Percentiles rank a stretch among this genome's conserved stretches.
phyloP scores from a whole-genome alignment of 2,888 invertebrate genomes.

The Leuctra nigra region DNA sequence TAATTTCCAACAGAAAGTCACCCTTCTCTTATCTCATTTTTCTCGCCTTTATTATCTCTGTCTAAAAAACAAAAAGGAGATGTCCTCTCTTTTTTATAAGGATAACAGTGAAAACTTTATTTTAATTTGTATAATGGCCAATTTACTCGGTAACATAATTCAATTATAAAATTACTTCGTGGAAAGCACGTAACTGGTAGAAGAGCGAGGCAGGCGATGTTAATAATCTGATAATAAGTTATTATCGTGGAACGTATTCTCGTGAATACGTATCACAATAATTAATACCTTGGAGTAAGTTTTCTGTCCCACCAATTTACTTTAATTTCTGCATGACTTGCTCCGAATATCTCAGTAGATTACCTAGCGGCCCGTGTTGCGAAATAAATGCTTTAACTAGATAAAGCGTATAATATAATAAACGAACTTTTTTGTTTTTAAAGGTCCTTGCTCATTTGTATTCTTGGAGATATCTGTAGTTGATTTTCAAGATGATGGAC shows the following conservation, averaged over 20 bases:
- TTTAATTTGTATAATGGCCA: slow-evolving; percentile 15
- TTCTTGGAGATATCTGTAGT: slow-evolving; percentile 14
- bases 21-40: neutral
- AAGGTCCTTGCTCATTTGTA: slow-evolving; percentile 1
- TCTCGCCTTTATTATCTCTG: slow-evolving; percentile 15
- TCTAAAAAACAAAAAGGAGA: slow-evolving; percentile 12
- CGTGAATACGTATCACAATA: too few species aligned
- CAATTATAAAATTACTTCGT: slow-evolving; percentile 1
- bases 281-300: too few species aligned
- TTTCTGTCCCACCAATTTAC: too few species aligned
- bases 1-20: slow-evolving; percentile 10
- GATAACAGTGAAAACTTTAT: slow-evolving; percentile 15
- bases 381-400: too few species aligned
- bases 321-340: too few species aligned
- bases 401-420: too few species aligned
- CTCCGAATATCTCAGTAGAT: too few species aligned
- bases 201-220: too few species aligned
- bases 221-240: neutral
- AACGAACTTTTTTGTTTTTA: neutral
- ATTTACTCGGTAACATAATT: slow-evolving; percentile 15
- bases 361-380: too few species aligned
- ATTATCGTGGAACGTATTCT: neutral
- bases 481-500: slow-evolving; percentile 14
- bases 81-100: neutral
- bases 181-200: neutral